These are phyloP conservation scores for Melolontha melolontha DNA, from an alignment of 2,888 invertebrate genomes.

Conservation along the genomic window DNA sequence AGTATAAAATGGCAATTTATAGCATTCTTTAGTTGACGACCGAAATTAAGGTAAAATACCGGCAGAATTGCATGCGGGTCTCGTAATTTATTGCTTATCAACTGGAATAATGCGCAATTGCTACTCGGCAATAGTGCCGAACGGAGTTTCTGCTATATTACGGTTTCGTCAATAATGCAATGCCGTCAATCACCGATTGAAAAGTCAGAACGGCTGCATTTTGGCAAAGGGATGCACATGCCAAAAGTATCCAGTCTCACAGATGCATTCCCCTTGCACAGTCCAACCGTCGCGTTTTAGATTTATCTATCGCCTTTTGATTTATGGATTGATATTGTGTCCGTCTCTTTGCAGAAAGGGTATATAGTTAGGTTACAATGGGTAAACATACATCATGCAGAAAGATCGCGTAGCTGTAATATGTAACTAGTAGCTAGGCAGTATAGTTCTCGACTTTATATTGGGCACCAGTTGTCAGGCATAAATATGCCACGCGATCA, in stretches of 20 bases:
- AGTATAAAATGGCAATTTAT: background rate
- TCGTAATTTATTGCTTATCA: conserved; percentile 51
- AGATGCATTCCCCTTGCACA: conserved; percentile 52
- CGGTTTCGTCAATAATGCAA: conserved; percentile 49
- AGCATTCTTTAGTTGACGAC: conserved; percentile 17
- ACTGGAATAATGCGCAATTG: conserved; percentile 47
- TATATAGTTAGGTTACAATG: conserved; percentile 57
- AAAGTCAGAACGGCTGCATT: conserved; percentile 52
- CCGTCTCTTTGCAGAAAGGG: conserved; percentile 61
- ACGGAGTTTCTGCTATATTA: conserved; percentile 18
- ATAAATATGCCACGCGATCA: conserved; percentile 64
- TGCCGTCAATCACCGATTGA: conserved; percentile 52
- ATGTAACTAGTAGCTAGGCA: conserved; percentile 17
- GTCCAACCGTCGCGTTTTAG: conserved; percentile 50
- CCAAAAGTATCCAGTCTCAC: conserved; percentile 52
- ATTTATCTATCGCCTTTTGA: conserved; percentile 65
- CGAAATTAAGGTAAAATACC: conserved; percentile 44
- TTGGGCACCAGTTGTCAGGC: conserved; percentile 62
- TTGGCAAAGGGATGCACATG: conserved; percentile 53
- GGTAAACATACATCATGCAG: conserved; percentile 61
- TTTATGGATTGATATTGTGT: conserved; percentile 66
- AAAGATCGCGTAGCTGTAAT: conserved; percentile 36
- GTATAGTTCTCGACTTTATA: conserved; percentile 45
- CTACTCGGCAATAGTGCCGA: conserved; percentile 37
- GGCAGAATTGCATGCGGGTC: conserved; percentile 41